Base-by-base conservation (phyloP, 2,113 vertebrate species). In the Ellobius talpinus region DNA sequence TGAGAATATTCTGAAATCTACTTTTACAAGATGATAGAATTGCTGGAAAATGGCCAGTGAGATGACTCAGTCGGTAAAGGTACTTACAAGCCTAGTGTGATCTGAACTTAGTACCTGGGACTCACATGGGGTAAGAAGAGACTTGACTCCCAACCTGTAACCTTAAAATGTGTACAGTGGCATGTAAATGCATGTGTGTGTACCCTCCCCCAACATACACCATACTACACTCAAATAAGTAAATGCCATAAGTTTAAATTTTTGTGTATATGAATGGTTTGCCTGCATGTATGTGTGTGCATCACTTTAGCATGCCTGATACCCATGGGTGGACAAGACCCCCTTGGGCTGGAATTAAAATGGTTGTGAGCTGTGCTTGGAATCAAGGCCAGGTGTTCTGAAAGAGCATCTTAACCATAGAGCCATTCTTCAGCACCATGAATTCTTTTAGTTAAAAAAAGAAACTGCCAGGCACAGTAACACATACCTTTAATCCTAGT, bases 21-120 rank as follows among this genome's bases (percentile, higher is more conserved):
- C 63, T 86, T n/a, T 74, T 63, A 91, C 5, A 93, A 31, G 50
- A 79, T 89, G 19, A 86, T 93, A 87, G 70, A 58, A 89, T 63
- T 89, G 87, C 33, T 90, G 84, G 29, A 68, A 36, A 95, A 63
- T 24, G 29, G 63, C 14, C 16, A 45, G 26, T 66, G 17, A 33
- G 82, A 45, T 86, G 82, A 31, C 42, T 82, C 14, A 84, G n/a
- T 84, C 24, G 61, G 23, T 63, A 9, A 42, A 84, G n/a, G 36
- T 61, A 29, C n/a, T 39, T 61, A 31, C 45, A 79, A 79, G 77
- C 78, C 19, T n/a, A 55, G 24, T 68, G 29, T 82, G 36, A 82
- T 55, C 33, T 58, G 21, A 39, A 11, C 21, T 82, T 50, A n/a
- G 23, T 82, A 82, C 78, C 11, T 24, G 36, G 24, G 33, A 58